Base-by-base conservation (phyloP, 1,140 invertebrate species). In the Babylonia areolata region DNA sequence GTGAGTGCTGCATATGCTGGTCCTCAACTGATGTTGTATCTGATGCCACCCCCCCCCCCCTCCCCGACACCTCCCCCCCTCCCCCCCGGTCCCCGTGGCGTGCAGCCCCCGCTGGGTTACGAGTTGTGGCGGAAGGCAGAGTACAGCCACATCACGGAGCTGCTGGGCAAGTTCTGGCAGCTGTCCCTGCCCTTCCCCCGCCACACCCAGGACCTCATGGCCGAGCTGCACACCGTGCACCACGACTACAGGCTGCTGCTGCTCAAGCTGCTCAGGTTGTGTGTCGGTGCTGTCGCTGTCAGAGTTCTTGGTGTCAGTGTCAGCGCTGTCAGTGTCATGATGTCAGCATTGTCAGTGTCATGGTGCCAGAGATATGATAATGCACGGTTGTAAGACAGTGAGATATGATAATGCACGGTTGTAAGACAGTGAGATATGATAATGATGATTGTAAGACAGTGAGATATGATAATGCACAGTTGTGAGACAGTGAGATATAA, bases 101-200 rank as follows among this genome's bases (percentile, higher is more conserved):
- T 64, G 31, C 83, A 92, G 92, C 90, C 89, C 40, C 89, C 88
- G 28, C 85, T 87, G 86, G 92, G 90, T 0, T 93, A 92, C 89
- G 92, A 93, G 31, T 77, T 87, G 9, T 93, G 92, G 92, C 91
- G 92, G 78, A 90, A 91, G 75, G 85, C 85, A 80, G 90, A 92
- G 85, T 86, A 91, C 82, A 83, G 42, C 31, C 90, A 92, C 33
- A 92, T 93, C 54, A 88, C 89, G 12, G 90, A 92, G 31, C 86
- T 92, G 64, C 84, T 93, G 80, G 90, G 86, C 82, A 93, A 93
- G 77, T 93, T 93, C 85, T 93, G 92, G 92, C 90, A 91, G 37
- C 88, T 84, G 35, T 89, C 91, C 39, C 86, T 91, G 46, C 92
- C 87, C 71, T 91, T 84, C 87, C 92, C 85, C 40, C 85, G 51